Conservation (phyloP, 2,113 vertebrate species). For the Engraulis encrasicolus region DNA sequence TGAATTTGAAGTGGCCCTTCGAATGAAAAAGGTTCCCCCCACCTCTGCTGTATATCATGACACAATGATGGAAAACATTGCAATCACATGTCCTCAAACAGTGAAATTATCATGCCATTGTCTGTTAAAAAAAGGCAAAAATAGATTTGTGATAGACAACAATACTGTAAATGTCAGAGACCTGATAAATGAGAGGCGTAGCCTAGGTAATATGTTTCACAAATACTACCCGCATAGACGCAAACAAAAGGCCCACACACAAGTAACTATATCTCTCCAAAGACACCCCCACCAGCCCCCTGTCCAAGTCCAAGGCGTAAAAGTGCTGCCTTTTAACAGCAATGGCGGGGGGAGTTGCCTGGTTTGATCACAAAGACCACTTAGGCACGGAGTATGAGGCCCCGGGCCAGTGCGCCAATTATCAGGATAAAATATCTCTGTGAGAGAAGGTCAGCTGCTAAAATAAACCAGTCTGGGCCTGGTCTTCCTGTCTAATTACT, state of each 20-base stretch:
- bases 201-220: background rate
- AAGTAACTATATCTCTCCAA: background rate
- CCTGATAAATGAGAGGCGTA: background rate
- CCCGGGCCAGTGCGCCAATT: constrained; percentile 19
- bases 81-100: background rate
- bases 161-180: background rate
- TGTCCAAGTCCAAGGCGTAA: constrained; percentile 11
- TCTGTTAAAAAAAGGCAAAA: background rate
- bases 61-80: background rate
- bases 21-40: too few relatives aligned
- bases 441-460: constrained; percentile 15
- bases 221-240: background rate
- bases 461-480: constrained; percentile 14
- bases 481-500: constrained; percentile 26
- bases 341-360: background rate
- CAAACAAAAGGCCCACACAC: background rate
- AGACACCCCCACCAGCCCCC: background rate
- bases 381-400: constrained; percentile 6
- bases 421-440: constrained; percentile 9
- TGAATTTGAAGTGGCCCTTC: too few relatives aligned
- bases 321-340: constrained; percentile 24
- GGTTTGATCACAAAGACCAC: constrained; percentile 8
- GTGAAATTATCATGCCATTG: background rate
- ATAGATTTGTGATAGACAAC: constrained; percentile 15
- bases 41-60: constrained; percentile 1